phyloP scores from a whole-genome alignment of 2,888 invertebrate genomes.

The Coelogynopora nodosa region DNA sequence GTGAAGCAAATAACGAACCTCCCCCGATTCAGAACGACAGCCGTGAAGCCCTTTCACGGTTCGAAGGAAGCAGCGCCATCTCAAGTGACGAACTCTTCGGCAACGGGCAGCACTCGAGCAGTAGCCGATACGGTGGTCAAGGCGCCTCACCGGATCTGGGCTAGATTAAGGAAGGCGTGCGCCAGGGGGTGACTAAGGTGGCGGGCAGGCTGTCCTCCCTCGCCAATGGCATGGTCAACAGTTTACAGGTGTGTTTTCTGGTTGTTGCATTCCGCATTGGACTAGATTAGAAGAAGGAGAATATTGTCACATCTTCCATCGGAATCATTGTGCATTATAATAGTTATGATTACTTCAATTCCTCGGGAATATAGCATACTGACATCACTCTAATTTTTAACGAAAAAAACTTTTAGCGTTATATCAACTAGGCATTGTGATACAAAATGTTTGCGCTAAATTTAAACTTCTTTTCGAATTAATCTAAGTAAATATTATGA shows the following conservation, averaged over 20 bases:
- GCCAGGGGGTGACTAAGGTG: conserved; percentile 91
- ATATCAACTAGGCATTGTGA: no score
- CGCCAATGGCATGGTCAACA: conserved; percentile 87
- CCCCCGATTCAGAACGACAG: background rate
- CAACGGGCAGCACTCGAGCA: background rate
- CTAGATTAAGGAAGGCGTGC: conserved; percentile 92
- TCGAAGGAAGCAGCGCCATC: conserved; percentile 88
- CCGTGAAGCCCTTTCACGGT: conserved; percentile 64
- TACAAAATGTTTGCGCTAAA: no score
- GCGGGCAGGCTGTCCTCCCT: conserved; percentile 90
- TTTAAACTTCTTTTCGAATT: no score
- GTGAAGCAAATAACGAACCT: no score
- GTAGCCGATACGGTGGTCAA: conserved; percentile 12
- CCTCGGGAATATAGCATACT: no score
- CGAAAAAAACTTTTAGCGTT: no score
- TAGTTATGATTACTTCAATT: no score
- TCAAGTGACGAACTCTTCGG: conserved; percentile 89
- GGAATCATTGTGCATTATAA: background rate
- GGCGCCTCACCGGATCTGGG: conserved; percentile 73
- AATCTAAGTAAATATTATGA: no score
- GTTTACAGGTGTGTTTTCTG: conserved; percentile 71
- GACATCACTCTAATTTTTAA: no score
- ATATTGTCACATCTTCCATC: no score
- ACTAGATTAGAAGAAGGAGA: no score
- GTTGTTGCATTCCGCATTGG: background rate